Evolutionary conservation across 2,888 invertebrate species (phyloP).

Genomic region (Atethmia centrago): DNA sequence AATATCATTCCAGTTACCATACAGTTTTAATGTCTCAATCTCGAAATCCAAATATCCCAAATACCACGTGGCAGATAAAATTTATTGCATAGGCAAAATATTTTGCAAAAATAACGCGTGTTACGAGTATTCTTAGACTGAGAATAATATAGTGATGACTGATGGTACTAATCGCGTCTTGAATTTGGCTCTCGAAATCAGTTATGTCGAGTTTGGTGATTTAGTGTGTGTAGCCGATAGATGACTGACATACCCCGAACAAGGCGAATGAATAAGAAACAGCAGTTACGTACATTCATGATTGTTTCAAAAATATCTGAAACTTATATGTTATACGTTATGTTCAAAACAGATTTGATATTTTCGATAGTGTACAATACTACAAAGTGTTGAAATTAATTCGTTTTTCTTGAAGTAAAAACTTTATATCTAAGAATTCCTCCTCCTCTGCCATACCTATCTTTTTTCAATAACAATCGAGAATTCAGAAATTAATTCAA

Average conservation of each 20-base stretch:
- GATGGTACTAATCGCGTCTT: slow-evolving; percentile 51
- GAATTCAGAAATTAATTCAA: slow-evolving; percentile 23
- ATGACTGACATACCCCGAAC: slow-evolving; percentile 53
- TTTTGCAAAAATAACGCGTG: slow-evolving; percentile 40
- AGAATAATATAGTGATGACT: slow-evolving; percentile 56
- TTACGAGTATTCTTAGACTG: slow-evolving; percentile 53
- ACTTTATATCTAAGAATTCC: background rate
- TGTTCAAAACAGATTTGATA: slow-evolving; percentile 24
- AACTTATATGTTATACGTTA: background rate
- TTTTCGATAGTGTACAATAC: slow-evolving; percentile 4
- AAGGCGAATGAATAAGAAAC: slow-evolving; percentile 47
- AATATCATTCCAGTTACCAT: background rate
- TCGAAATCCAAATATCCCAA: slow-evolving; percentile 28
- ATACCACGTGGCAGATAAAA: slow-evolving; percentile 34
- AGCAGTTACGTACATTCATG: slow-evolving; percentile 42
- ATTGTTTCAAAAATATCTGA: slow-evolving; percentile 38
- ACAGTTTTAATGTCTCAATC: slow-evolving; percentile 26
- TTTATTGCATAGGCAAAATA: slow-evolving; percentile 44
- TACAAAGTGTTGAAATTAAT: slow-evolving; percentile 12
- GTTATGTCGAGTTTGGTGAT: slow-evolving; percentile 40
- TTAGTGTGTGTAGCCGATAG: slow-evolving; percentile 35
- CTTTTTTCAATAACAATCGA: slow-evolving; percentile 7
- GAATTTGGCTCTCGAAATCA: slow-evolving; percentile 55
- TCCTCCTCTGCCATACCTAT: background rate
- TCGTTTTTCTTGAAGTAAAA: background rate